phyloP scores from a whole-genome alignment of 2,888 invertebrate species.

The Cerastis rubricosa region DNA sequence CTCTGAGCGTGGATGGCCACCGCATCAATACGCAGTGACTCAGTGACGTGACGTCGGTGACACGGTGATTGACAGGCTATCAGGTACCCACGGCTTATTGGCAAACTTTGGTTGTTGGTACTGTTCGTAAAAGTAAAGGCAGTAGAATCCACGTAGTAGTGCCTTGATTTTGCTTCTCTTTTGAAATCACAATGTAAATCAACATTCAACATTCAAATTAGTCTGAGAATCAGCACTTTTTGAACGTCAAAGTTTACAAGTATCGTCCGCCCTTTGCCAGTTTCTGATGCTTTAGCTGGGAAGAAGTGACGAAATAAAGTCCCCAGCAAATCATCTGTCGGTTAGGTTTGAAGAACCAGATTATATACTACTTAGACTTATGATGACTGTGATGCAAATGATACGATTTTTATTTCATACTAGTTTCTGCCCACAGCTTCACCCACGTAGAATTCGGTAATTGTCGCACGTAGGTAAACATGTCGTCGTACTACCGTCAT shows the following conservation, averaged over 20 bases:
- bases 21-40: slow-evolving; percentile 15
- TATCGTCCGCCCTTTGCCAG: too few relatives aligned
- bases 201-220: too few relatives aligned
- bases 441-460: neutral
- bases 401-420: neutral
- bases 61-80: slow-evolving; percentile 35
- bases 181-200: too few relatives aligned
- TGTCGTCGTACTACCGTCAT: neutral
- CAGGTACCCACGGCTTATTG: slow-evolving; percentile 2
- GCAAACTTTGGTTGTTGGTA: slow-evolving; percentile 14
- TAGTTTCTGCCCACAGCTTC: neutral
- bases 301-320: too few relatives aligned
- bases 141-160: neutral
- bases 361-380: too few relatives aligned
- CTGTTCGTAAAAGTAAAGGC: neutral
- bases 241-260: too few relatives aligned
- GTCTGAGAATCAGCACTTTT: too few relatives aligned
- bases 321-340: too few relatives aligned
- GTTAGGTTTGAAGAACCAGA: too few relatives aligned
- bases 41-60: slow-evolving; percentile 33
- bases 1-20: slow-evolving; percentile 14
- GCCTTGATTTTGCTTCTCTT: neutral
- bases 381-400: neutral
- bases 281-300: too few relatives aligned
- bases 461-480: neutral